phyloP scores from a whole-genome alignment of 2,113 vertebrate species.

The Beaufortia kweichowensis region DNA sequence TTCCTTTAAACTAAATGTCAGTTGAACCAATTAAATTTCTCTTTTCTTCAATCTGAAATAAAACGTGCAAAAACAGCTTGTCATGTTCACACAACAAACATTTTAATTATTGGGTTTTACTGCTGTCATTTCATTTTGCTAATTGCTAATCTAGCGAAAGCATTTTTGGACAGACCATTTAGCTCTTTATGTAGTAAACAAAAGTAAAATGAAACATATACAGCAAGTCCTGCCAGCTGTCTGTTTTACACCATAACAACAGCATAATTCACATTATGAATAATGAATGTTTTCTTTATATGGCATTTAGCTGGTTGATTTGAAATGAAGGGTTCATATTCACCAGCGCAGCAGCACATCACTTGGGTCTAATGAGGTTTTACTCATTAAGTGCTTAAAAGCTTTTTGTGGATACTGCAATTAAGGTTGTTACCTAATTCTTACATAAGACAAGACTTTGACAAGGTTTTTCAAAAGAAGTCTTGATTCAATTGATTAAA shows the following conservation, averaged over 20 bases:
- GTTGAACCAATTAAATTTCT: not conserved
- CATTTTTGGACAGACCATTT: not conserved
- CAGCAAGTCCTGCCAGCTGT: not conserved
- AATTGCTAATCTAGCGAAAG: slow-evolving; percentile 1
- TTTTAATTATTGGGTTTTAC: not conserved
- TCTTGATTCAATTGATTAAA: too few species aligned
- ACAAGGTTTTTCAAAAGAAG: not conserved
- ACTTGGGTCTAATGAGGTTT: slow-evolving; percentile 38
- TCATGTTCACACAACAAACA: not conserved
- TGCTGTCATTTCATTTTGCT: too few species aligned
- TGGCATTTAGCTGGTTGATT: slow-evolving; percentile 19
- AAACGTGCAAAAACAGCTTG: not conserved
- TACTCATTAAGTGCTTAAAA: slow-evolving; percentile 31
- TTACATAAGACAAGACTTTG: slow-evolving; percentile 18
- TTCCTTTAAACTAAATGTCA: too few species aligned
- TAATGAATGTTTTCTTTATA: slow-evolving; percentile 30
- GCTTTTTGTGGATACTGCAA: not conserved
- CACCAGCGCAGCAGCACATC: not conserved
- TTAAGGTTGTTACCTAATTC: not conserved
- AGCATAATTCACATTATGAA: slow-evolving; percentile 16
- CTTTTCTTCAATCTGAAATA: too few species aligned
- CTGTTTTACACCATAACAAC: not conserved
- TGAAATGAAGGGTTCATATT: slow-evolving; percentile 16
- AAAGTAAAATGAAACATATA: not conserved
- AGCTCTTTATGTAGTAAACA: not conserved